Evolutionary conservation across 2,113 vertebrate genomes (phyloP), one percentile per base, ranked within the genome.

Genomic region (Chelonoidis abingdonii): DNA sequence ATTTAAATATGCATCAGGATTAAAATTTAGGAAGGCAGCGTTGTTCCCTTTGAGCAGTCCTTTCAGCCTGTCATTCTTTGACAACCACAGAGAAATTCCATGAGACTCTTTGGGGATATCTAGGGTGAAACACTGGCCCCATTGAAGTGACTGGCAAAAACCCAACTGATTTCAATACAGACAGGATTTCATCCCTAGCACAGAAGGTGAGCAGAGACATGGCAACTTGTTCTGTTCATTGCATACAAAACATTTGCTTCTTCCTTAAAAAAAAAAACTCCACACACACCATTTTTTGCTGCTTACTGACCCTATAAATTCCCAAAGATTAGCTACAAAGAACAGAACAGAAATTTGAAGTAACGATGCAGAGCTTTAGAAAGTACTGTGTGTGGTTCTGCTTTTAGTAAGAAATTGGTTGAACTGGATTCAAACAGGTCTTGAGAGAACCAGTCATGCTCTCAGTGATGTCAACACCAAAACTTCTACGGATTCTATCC

Each of bases 1-100:
- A 47, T 95, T 96, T 95, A 92, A 96, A 93, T 86, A 94, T 83
- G 87, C 52, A 91, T 69, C 2, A 93, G 83, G 27, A 35, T 83
- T 83, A 78, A 69, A 75, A 79, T 97, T 94, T 85, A 95, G 47
- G 56, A 82, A 94, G 31, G 38, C 85, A 69, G 57, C 54, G 49
- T 59, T 89, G 12, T 10, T 38, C 76, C 21, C 53, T 62, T 88
- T 86, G 49, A 88, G 69, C 24, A 52, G 50, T 50, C 27, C 38
- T 84, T 84, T 47, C 62, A 69, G 62, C 13, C 29, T 56, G n/a
- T 2, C 53, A 5, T 44, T 44, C 56, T 90, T 0, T 0, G 78
- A 31, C 47, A 87, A 21, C 25, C 65, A 69, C 85, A 86, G 19
- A 62, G 49, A 56, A 11, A 22, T 14, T 29, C 5, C 69, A 13